Evolutionary conservation across 1,140 invertebrate species (phyloP).

Genomic region (Macrotrachela quadricornifera): DNA sequence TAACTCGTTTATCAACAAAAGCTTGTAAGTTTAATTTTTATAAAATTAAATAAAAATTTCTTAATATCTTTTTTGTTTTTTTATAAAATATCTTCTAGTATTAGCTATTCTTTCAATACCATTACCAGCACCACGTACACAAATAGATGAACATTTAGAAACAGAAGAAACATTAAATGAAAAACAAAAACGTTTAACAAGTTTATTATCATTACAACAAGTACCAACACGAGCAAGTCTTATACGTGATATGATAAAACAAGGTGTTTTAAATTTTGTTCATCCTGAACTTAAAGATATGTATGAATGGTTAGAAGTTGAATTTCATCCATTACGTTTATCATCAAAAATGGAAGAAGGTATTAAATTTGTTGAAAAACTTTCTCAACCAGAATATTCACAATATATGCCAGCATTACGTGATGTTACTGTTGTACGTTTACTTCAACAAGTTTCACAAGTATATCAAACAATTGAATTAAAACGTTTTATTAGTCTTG

Average conservation of each 20-base stretch:
- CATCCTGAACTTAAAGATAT: conserved; percentile 65
- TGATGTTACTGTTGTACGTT: conserved; percentile 69
- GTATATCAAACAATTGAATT: conserved; percentile 83
- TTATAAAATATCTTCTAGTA: too few relatives aligned
- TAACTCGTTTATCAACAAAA: conserved; percentile 20
- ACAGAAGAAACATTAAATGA: conserved; percentile 83
- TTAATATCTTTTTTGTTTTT: too few relatives aligned
- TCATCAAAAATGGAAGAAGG: conserved; percentile 37
- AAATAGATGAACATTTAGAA: conserved; percentile 85
- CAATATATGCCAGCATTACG: conserved; percentile 65
- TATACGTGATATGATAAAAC: conserved; percentile 57
- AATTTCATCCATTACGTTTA: conserved; percentile 76
- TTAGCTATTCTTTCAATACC: too few relatives aligned
- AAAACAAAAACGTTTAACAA: conserved; percentile 61
- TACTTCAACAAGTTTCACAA: conserved; percentile 70
- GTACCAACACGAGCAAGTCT: conserved; percentile 66
- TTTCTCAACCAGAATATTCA: conserved; percentile 20
- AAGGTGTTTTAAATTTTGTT: conserved; percentile 53
- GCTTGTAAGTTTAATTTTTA: too few relatives aligned
- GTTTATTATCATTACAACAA: conserved; percentile 60
- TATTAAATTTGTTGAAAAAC: conserved; percentile 29
- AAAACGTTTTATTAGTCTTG: conserved; percentile 53
- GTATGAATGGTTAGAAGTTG: conserved; percentile 75
- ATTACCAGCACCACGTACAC: conserved; percentile 72
- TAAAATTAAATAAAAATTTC: too few relatives aligned